These are phyloP conservation scores for Entomobrya proxima DNA, from an alignment of 2,888 invertebrate genomes.

Conservation along the genomic window DNA sequence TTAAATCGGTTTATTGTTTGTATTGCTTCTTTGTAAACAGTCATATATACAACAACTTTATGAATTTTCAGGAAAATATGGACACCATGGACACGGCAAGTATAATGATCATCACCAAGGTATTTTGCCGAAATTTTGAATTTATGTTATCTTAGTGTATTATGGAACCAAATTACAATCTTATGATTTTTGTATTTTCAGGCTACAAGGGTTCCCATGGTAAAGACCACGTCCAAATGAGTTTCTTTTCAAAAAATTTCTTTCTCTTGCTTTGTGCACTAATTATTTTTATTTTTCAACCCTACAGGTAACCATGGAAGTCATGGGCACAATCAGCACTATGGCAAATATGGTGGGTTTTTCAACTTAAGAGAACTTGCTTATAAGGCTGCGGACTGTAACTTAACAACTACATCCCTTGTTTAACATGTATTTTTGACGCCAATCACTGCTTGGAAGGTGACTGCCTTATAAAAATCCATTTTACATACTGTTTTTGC, in stretches of 20 bases:
- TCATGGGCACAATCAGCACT: slow-evolving; percentile 46
- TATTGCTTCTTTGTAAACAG: too few species aligned
- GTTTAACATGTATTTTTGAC: background rate
- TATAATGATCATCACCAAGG: slow-evolving; percentile 67
- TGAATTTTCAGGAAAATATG: slow-evolving; percentile 49
- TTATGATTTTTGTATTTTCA: background rate
- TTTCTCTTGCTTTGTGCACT: background rate
- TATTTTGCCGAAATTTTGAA: background rate
- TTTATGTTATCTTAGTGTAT: background rate
- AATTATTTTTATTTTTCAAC: background rate
- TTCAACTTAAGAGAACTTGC: background rate
- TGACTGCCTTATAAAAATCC: too few species aligned
- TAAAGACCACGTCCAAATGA: background rate
- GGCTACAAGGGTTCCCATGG: slow-evolving; percentile 59
- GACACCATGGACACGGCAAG: slow-evolving; percentile 63
- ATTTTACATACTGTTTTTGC: too few species aligned
- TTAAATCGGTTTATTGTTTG: too few species aligned
- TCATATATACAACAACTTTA: too few species aligned
- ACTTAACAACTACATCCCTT: too few species aligned
- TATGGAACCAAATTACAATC: background rate
- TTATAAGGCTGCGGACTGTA: too few species aligned
- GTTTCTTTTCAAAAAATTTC: too few species aligned
- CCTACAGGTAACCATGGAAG: slow-evolving; percentile 25
- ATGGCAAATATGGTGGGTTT: slow-evolving; percentile 55
- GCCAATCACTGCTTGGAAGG: background rate